A percentile compares a stretch with the other conserved stretches of the same genome.
These are phyloP conservation scores for Ancistrus triradiatus DNA, from an alignment of 2,113 vertebrate species.

Conservation along the genomic window DNA sequence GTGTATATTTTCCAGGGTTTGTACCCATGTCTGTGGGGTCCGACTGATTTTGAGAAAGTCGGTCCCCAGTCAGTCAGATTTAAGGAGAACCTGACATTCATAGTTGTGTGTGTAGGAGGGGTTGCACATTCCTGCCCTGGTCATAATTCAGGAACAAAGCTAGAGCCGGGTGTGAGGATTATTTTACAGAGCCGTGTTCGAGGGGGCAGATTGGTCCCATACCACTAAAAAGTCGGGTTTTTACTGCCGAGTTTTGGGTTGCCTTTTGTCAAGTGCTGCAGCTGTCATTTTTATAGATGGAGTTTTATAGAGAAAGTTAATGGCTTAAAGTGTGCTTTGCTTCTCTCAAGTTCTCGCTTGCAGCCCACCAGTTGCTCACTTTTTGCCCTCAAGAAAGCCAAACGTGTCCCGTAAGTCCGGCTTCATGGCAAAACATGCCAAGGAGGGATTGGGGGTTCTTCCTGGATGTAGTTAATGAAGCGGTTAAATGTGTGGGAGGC, in stretches of 20 bases:
- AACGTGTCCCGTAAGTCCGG: too few relatives aligned
- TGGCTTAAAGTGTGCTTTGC: constrained; percentile 66
- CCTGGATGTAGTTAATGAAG: too few relatives aligned
- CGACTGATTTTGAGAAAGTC: not conserved
- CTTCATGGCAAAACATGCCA: too few relatives aligned
- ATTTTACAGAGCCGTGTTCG: constrained; percentile 24
- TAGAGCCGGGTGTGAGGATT: constrained; percentile 51
- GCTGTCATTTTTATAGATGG: constrained; percentile 76
- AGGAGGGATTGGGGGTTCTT: too few relatives aligned
- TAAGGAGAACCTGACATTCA: constrained; percentile 61
- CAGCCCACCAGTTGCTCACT: too few relatives aligned
- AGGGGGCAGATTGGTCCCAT: constrained; percentile 39
- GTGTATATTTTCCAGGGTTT: too few relatives aligned
- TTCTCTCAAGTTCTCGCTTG: too few relatives aligned
- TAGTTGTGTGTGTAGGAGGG: constrained; percentile 56
- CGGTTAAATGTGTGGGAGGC: too few relatives aligned
- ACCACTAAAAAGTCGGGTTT: constrained; percentile 63
- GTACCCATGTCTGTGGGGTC: not conserved
- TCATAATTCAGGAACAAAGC: constrained; percentile 72
- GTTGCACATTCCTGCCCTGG: constrained; percentile 62
- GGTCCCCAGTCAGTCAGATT: constrained; percentile 30
- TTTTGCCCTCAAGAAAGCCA: too few relatives aligned
- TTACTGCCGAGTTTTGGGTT: constrained; percentile 70
- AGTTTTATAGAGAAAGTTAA: constrained; percentile 71
- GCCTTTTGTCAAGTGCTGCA: constrained; percentile 67